phyloP scores from a whole-genome alignment of 53 echinoderm and acorn worm species.

The Henricia sp. region DNA sequence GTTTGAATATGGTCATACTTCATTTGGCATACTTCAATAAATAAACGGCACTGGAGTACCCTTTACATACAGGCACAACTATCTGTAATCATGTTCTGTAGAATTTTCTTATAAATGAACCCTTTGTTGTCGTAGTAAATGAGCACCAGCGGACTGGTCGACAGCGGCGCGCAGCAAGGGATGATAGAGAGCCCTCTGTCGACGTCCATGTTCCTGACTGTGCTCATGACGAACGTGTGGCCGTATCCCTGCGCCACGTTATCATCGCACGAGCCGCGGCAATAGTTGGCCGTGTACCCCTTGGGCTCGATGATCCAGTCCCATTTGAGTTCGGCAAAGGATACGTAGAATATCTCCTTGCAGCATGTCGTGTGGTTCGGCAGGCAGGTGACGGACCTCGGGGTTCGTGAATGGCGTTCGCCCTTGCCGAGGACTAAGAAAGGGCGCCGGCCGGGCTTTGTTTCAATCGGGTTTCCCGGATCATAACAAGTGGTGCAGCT shows the following conservation, averaged over 20 bases:
- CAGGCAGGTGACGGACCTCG: constrained; percentile 40
- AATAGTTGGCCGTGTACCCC: constrained; percentile 60
- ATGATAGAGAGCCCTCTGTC: constrained; percentile 44
- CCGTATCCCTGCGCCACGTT: constrained; percentile 52
- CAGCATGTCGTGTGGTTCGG: constrained; percentile 48
- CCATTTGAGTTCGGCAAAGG: constrained; percentile 62
- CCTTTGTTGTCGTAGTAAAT: constrained; percentile 56
- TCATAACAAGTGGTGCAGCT: constrained; percentile 25
- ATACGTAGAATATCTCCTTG: constrained; percentile 62
- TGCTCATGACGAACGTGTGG: constrained; percentile 54
- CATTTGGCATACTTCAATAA: constrained; percentile 16
- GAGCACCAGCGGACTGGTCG: constrained; percentile 33
- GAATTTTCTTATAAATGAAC: constrained; percentile 48
- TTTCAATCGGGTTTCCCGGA: constrained; percentile 35
- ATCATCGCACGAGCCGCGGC: constrained; percentile 52
- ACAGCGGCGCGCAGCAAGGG: constrained; percentile 59
- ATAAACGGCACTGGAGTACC: constrained; percentile 12
- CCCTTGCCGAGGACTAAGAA: constrained; percentile 51
- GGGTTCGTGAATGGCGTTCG: constrained; percentile 13
- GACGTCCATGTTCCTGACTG: constrained; percentile 28
- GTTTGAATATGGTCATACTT: background rate
- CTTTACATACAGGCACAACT: constrained; percentile 66
- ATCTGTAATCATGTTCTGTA: constrained; percentile 62
- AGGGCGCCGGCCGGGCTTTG: constrained; percentile 46
- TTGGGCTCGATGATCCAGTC: constrained; percentile 67